Base-by-base conservation (phyloP, 2,113 vertebrate species). In the Ifrita kowaldi region DNA sequence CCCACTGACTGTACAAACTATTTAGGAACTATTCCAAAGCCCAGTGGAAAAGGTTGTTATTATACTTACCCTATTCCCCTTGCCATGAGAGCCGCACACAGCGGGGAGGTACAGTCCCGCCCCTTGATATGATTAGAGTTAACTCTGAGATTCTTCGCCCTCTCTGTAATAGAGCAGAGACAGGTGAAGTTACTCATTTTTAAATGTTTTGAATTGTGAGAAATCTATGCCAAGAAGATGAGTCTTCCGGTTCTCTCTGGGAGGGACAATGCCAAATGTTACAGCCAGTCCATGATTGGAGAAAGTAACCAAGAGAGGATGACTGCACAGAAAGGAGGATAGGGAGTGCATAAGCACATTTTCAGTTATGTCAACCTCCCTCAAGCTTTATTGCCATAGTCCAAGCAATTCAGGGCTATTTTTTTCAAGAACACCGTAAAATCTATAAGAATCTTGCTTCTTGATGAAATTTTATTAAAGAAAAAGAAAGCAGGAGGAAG, bases 1-100 rank as follows among this genome's bases (percentile, higher is more conserved):
- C 90, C 87, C 24, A 67, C 82, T 90, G 93, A 74, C 8, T 10
- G 5, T 74, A 91, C 76, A 94, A 96, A 96, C 23, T 85, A 80
- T 13, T 88, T 62, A 92, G 79, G 92, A 91, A 24, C 33, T 49
- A 60, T 57, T 86, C 81, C 94, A 91, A 95, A 84, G 46, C 64
- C 52, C 70, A 81, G 12, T 49, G 33, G 75, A 89, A 77, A 86
- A 86, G 1, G 10, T 1, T 42, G 21, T 32, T 81, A 50, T n/a
- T 59, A 19, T 12, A 14, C 41, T 22, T 75, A 11, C 19, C 27
- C n/a, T 78, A 23, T 22, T 68, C 44, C 63, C 74, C 22, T 78
- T 16, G 2, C 44, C 44, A 28, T 5, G 0, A 42, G n/a, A 92
- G 32, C 53, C 65, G 67, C 1, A 1, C 41, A 27, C 28, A 68